Evolutionary conservation across 1,140 invertebrate species (phyloP), one percentile per base, ranked within the genome.

Genomic region (Ruditapes philippinarum): DNA sequence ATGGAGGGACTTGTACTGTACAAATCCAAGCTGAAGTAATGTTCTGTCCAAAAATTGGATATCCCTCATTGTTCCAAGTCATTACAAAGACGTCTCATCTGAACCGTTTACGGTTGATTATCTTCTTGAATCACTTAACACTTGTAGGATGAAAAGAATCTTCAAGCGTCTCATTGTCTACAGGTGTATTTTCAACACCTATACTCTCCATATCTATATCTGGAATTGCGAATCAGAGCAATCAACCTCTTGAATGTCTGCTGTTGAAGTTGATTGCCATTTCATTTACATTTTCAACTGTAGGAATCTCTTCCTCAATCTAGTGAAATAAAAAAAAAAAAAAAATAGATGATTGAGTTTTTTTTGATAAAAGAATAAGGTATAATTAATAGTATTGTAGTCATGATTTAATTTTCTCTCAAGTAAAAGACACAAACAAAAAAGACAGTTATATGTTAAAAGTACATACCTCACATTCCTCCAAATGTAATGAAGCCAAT

Each of bases 401-500:
- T n/a, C n/a, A n/a, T n/a, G n/a, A n/a, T n/a, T n/a, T n/a, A n/a
- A n/a, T n/a, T n/a, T n/a, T n/a, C n/a, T n/a, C n/a, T n/a, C n/a
- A n/a, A n/a, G n/a, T n/a, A n/a, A n/a, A n/a, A n/a, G n/a, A n/a
- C n/a, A n/a, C n/a, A n/a, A n/a, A n/a, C n/a, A n/a, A n/a, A n/a
- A n/a, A n/a, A n/a, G n/a, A n/a, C n/a, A n/a, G n/a, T n/a, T n/a
- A n/a, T n/a, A n/a, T n/a, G n/a, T n/a, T n/a, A n/a, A n/a, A n/a
- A n/a, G n/a, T n/a, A 65, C 60, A 31, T 25, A 70, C 65, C 36
- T 70, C 36, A 7, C 2, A 3, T 1, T 33, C 36, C 22, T 70
- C 65, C 65, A 70, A 70, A 7, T 70, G 22, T 70, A 70, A 33
- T 33, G 65, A 70, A 22, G 65, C 65, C 3, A 70, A 70, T 28